Evolutionary conservation across 2,113 vertebrate genomes (phyloP), one percentile per base, ranked within the genome.

Genomic region (Pycnonotus jocosus): DNA sequence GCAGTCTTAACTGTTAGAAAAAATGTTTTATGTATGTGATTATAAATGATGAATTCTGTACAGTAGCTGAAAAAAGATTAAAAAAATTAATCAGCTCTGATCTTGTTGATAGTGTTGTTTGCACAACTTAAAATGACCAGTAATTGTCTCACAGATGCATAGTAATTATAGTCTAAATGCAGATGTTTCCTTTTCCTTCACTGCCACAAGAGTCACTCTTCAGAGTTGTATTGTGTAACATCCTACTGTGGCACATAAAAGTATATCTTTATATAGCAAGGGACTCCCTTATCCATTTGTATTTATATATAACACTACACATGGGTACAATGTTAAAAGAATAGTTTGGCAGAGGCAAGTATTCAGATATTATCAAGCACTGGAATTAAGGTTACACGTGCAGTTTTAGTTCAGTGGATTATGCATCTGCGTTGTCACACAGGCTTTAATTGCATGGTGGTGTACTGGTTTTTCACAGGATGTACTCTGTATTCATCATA

Each of bases 171-270:
- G 57, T 51, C 74, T 87, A 91, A 93, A 79, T 86, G 95, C 97
- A 97, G 95, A 96, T 96, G 95, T 95, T 97, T 97, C 97, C 96
- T 95, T 92, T 97, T 97, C 95, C 96, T 97, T 93, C 21, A 38
- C 68, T 90, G 79, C 88, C 50, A 45, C 22, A 37, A 45, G 84
- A 93, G 62, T 84, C 83, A 74, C 47, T 91, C 88, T 53, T 77
- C 23, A 58, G 86, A 65, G 48, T 2, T 91, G 64, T 40, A 94
- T 95, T 96, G 90, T 93, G 92, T 86, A 89, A 92, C 86, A 94
- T 96, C 95, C 94, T 96, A 83, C 95, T 81, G 78, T 78, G n/a
- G 62, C 74, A 74, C 71, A 60, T 66, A 90, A 95, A 87, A 86
- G 37, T 81, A 62, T 58, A 33, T 86, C 91, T 93, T 93, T 82